phyloP scores from a whole-genome alignment of 2,113 vertebrate genomes.

The Barbus barbus region DNA sequence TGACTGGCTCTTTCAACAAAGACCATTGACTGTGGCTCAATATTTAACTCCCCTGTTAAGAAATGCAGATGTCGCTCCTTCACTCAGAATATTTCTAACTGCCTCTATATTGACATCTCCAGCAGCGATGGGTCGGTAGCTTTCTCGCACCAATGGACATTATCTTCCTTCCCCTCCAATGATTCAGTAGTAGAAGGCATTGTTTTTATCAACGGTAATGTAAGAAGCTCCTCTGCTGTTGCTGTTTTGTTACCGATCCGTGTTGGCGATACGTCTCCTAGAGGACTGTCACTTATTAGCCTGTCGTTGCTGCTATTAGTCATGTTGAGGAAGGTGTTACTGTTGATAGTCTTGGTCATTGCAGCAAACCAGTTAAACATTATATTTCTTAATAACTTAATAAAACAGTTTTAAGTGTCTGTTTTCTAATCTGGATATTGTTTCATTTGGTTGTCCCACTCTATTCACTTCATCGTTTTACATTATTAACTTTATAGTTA shows the following conservation, averaged over 20 bases:
- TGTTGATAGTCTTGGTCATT: background rate
- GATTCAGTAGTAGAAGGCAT: constrained; percentile 2
- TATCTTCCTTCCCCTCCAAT: constrained; percentile 36
- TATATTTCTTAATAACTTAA: too few relatives aligned
- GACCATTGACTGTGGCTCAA: constrained; percentile 34
- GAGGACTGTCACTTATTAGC: background rate
- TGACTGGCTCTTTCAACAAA: background rate
- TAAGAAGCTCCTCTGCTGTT: constrained; percentile 7
- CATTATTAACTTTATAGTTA: background rate
- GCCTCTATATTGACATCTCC: constrained; percentile 32
- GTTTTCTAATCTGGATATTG: too few relatives aligned
- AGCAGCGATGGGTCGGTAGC: constrained; percentile 22
- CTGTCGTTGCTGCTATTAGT: background rate
- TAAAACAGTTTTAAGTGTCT: too few relatives aligned
- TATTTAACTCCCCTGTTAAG: constrained; percentile 27
- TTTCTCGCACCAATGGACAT: constrained; percentile 35
- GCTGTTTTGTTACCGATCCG: background rate
- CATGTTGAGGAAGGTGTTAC: background rate
- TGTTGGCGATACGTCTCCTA: background rate
- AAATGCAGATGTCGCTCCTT: constrained; percentile 26
- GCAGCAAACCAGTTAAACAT: too few relatives aligned
- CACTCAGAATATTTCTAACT: constrained; percentile 27
- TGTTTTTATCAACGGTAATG: constrained; percentile 18
- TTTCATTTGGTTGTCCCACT: too few relatives aligned
- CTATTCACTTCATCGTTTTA: too few relatives aligned